phyloP scores from a whole-genome alignment of 53 echinoderm and acorn worm genomes.

The Temnopleurus reevesii region DNA sequence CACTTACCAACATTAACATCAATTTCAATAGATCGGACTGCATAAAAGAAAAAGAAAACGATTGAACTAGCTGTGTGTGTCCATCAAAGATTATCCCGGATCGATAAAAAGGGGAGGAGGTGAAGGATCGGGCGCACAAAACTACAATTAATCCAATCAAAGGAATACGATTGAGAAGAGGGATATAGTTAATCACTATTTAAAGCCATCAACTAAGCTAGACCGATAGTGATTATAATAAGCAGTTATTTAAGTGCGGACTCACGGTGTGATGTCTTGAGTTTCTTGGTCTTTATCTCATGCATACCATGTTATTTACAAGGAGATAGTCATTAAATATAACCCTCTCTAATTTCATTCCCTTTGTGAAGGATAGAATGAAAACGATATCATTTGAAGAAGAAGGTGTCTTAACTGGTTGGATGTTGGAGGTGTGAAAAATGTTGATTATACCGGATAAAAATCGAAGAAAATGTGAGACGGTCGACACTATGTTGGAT shows the following conservation, averaged over 20 bases:
- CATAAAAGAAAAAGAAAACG: neutral
- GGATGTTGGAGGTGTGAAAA: conserved; percentile 2
- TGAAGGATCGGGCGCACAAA: neutral
- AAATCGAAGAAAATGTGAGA: neutral
- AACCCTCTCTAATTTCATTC: neutral
- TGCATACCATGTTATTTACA: neutral
- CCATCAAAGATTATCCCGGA: neutral
- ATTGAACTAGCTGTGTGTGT: neutral
- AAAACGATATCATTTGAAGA: neutral
- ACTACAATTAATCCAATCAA: conserved; percentile 47
- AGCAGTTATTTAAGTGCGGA: neutral
- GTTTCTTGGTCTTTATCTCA: neutral
- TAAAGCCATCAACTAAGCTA: neutral
- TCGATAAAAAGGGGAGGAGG: conserved; percentile 28
- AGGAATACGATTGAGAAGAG: neutral
- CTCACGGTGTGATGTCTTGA: neutral
- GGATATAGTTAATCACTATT: neutral
- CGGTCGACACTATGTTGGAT: neutral
- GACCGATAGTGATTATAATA: conserved; percentile 8
- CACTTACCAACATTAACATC: neutral
- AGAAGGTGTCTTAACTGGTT: neutral
- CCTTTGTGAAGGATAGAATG: neutral
- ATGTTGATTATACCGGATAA: neutral
- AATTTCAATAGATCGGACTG: conserved; percentile 14
- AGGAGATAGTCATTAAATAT: neutral